phyloP scores from a whole-genome alignment of 2,888 invertebrate species.

The Blera fallax region DNA sequence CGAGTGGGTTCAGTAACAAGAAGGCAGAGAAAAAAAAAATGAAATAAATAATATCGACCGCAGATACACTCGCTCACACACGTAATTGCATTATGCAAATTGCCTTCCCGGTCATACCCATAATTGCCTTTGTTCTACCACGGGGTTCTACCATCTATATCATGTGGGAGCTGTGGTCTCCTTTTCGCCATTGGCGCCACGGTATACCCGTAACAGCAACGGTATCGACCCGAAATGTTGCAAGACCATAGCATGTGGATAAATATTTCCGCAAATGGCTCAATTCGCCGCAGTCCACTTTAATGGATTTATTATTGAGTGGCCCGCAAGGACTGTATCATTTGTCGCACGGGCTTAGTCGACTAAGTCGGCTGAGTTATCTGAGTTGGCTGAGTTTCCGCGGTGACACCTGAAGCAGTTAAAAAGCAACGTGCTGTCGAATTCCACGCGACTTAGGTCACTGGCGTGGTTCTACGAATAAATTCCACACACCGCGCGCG shows the following conservation, averaged over 20 bases:
- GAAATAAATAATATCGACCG: slow-evolving; percentile 68
- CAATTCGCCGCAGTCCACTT: slow-evolving; percentile 56
- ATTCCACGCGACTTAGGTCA: slow-evolving; percentile 65
- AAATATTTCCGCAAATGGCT: slow-evolving; percentile 63
- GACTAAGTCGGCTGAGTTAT: background rate
- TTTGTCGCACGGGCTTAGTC: slow-evolving; percentile 36
- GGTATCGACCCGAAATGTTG: slow-evolving; percentile 43
- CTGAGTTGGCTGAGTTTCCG: background rate
- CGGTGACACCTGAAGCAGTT: slow-evolving; percentile 40
- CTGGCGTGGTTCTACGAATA: background rate
- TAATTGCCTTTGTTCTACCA: slow-evolving; percentile 70
- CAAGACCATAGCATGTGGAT: slow-evolving; percentile 39
- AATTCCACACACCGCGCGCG: slow-evolving; percentile 11
- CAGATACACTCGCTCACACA: slow-evolving; percentile 45
- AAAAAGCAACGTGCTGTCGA: too few species aligned
- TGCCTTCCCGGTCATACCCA: slow-evolving; percentile 55
- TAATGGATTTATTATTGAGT: slow-evolving; percentile 67
- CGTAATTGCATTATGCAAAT: slow-evolving; percentile 71
- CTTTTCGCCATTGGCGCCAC: slow-evolving; percentile 56
- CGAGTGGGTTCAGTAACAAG: slow-evolving; percentile 15
- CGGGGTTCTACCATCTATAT: slow-evolving; percentile 5
- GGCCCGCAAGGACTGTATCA: slow-evolving; percentile 46
- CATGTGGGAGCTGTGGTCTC: slow-evolving; percentile 56
- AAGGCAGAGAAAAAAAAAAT: background rate
- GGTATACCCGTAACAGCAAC: slow-evolving; percentile 6